Percentiles rank a stretch among this genome's conserved stretches.
phyloP scores from a whole-genome alignment of 2,113 vertebrate species.

The Hydropotes inermis region DNA sequence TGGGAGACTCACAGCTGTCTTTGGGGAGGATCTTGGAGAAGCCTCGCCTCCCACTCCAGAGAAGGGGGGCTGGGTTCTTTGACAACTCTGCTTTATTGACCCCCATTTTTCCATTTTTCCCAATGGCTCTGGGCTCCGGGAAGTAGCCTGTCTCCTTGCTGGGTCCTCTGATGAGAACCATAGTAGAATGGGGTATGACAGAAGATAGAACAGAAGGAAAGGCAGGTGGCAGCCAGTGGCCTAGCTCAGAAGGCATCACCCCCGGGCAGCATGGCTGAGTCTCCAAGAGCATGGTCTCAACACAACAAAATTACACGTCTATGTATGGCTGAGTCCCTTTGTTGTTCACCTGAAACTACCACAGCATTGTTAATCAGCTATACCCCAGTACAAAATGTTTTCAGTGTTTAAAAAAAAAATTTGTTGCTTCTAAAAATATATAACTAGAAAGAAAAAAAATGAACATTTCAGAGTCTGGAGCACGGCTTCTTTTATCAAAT shows the following conservation, averaged over 20 bases:
- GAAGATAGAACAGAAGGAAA: not conserved
- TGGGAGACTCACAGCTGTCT: fast-evolving
- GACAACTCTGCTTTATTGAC: not conserved
- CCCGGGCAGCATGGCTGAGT: fast-evolving
- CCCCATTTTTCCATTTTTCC: no score
- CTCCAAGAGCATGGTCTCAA: not conserved
- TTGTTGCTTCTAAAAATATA: not conserved
- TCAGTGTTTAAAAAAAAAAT: not conserved
- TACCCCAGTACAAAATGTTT: not conserved
- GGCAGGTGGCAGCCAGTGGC: not conserved
- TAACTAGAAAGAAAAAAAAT: not conserved
- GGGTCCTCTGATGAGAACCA: not conserved
- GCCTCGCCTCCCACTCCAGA: fast-evolving
- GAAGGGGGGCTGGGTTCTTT: not conserved
- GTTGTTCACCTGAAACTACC: not conserved
- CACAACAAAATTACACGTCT: fast-evolving
- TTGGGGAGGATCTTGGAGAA: not conserved
- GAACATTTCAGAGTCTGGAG: not conserved
- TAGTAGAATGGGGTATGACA: not conserved
- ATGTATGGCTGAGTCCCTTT: not conserved
- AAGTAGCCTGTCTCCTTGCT: not conserved
- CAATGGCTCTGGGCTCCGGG: not conserved
- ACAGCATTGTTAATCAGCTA: not conserved
- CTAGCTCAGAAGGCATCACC: not conserved
- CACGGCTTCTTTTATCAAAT: not conserved